These are phyloP conservation scores for Platypus cylindrus DNA, from an alignment of 2,888 invertebrate species.

Conservation along the genomic window DNA sequence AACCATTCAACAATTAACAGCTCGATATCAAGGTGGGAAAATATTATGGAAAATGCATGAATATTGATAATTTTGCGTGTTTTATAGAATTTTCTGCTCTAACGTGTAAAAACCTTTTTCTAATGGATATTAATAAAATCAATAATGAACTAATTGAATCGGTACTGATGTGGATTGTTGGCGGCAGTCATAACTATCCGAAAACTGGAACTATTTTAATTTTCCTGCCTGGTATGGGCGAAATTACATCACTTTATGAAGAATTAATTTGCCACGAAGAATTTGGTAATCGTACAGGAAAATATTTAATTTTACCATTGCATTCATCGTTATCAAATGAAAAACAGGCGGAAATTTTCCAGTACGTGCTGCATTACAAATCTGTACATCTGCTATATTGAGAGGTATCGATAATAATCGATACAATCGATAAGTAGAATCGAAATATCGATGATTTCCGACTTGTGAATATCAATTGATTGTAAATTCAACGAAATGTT, in stretches of 20 bases:
- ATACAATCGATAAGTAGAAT: too few species aligned
- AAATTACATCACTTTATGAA: slow-evolving; percentile 61
- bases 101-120: slow-evolving; percentile 60
- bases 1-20: slow-evolving; percentile 50
- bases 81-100: slow-evolving; percentile 41
- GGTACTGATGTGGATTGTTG: slow-evolving; percentile 54
- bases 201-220: slow-evolving; percentile 63
- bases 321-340: slow-evolving; percentile 77
- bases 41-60: not conserved
- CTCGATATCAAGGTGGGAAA: slow-evolving; percentile 40
- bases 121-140: slow-evolving; percentile 66
- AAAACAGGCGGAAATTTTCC: slow-evolving; percentile 65
- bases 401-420: too few species aligned
- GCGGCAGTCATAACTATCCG: slow-evolving; percentile 56
- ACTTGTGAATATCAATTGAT: too few species aligned
- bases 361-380: too few species aligned
- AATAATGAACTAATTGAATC: slow-evolving; percentile 66
- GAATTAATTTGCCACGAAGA: slow-evolving; percentile 50
- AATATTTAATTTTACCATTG: slow-evolving; percentile 64
- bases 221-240: slow-evolving; percentile 67
- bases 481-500: too few species aligned
- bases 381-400: too few species aligned
- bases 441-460: too few species aligned
- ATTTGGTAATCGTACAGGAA: slow-evolving; percentile 50
- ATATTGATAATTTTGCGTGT: too few species aligned